Base-by-base conservation (phyloP, 2,888 invertebrate genomes). In the Terebella lapidaria region DNA sequence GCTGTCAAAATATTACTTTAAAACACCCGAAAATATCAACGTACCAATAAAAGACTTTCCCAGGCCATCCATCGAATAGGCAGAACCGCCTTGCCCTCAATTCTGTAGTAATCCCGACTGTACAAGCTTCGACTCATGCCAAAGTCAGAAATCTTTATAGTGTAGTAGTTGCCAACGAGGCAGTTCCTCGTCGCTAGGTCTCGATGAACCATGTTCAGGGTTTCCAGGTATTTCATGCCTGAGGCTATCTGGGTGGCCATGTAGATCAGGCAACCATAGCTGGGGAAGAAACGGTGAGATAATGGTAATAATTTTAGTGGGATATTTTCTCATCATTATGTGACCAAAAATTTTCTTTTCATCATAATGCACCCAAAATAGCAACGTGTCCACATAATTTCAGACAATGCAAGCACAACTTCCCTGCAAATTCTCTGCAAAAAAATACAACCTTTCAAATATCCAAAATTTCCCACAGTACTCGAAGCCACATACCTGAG, bases 1-100 rank as follows among this genome's bases (percentile, higher is more conserved):
- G n/a, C 10, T 35, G 42, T 35, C 10, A n/a, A 10, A 35, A 15
- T 10, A 35, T 35, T 35, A 35, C 42, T n/a, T 15, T n/a, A 10
- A 15, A 49, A n/a, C 35, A 35, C 35, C 35, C 35, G 10, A 22
- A 49, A 15, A 49, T 27, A 5, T 1, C 29, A 5, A 59, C 65
- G 69, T 60, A 80, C 80, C 74, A 80, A 66, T 67, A 90, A 85
- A 60, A 91, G 86, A 1, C 89, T 87, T 80, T 92, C 92, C 90
- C 91, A 91, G 1, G 92, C 89, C 84, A 92, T 91, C 92, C 92
- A 92, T 54, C 94, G 85, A 58, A 94, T 86, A 0, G 94, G 93
- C 70, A 94, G 81, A 56, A 92, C 91, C 91, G 59, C 93, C 85
- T 61, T 94, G 85, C 89, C 91, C 71, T 89, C 90, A 29, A 90